phyloP scores from a whole-genome alignment of 2,113 vertebrate species.

The Amazona guildingii region DNA sequence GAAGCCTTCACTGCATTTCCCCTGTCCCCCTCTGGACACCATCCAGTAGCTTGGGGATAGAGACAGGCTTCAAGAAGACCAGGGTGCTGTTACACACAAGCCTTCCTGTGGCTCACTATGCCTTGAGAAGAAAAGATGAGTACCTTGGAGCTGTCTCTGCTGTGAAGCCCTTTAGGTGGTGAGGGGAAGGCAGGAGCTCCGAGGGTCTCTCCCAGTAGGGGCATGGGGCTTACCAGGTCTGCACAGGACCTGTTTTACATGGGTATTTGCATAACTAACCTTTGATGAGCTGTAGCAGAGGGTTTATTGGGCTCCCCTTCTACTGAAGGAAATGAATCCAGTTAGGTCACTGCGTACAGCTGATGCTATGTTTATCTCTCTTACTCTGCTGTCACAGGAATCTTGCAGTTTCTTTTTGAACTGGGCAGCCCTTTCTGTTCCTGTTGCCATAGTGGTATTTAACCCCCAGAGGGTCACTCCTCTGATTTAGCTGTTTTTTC shows the following conservation, averaged over 20 bases:
- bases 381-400: background rate
- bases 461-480: background rate
- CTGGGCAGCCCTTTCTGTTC: background rate
- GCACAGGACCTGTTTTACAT: background rate
- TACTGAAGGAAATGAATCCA: background rate
- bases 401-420: background rate
- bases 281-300: background rate
- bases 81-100: accelerated
- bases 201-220: accelerated
- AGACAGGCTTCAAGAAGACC: background rate
- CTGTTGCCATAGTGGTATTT: background rate
- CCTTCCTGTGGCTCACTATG: background rate
- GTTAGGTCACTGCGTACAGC: background rate
- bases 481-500: background rate
- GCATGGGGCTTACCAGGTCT: background rate
- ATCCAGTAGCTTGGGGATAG: background rate
- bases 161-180: background rate
- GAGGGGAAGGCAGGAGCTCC: background rate
- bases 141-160: background rate
- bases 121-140: background rate
- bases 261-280: background rate
- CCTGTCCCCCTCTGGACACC: accelerated
- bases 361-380: accelerated
- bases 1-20: accelerated
- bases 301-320: background rate